A percentile compares a stretch with the other conserved stretches of the same genome.
phyloP scores from a whole-genome alignment of 2,888 invertebrate species.

The Troides oblongomaculatus region DNA sequence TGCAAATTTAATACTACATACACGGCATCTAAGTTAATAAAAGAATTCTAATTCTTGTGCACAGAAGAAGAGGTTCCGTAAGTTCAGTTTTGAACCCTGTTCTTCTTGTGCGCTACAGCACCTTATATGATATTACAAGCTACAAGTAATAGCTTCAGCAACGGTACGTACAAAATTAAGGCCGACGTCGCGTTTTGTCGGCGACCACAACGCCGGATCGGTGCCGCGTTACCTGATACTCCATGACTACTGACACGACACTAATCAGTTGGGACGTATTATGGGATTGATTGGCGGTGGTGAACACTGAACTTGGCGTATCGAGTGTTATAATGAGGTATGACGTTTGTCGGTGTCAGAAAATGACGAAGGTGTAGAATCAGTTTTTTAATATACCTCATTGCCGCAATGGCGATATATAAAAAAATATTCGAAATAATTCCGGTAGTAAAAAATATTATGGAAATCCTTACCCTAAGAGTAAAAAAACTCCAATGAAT shows the following conservation, averaged over 20 bases:
- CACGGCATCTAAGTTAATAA: too few relatives aligned
- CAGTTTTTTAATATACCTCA: constrained; percentile 8
- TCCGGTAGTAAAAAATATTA: background rate
- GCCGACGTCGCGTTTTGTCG: constrained; percentile 65
- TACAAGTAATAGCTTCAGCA: constrained; percentile 34
- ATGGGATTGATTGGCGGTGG: constrained; percentile 68
- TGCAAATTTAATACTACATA: too few relatives aligned
- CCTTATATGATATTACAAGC: constrained; percentile 7
- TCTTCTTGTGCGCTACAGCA: constrained; percentile 31
- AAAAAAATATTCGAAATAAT: too few relatives aligned
- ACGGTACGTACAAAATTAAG: constrained; percentile 46
- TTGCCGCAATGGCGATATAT: background rate
- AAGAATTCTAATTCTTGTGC: too few relatives aligned
- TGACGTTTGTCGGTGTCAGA: constrained; percentile 42
- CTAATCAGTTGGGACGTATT: constrained; percentile 64
- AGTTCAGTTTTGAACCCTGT: too few relatives aligned
- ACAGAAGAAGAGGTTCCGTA: too few relatives aligned
- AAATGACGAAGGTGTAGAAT: constrained; percentile 24
- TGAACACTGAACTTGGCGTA: constrained; percentile 53
- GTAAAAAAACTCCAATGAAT: too few relatives aligned
- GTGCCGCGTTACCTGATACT: constrained; percentile 55
- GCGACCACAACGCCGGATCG: constrained; percentile 52
- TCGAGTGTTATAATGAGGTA: constrained; percentile 58
- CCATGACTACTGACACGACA: constrained; percentile 61
- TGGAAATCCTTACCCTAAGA: too few relatives aligned